phyloP scores from a whole-genome alignment of 2,797 vertebrate species.

The Oreochromis grahami region DNA sequence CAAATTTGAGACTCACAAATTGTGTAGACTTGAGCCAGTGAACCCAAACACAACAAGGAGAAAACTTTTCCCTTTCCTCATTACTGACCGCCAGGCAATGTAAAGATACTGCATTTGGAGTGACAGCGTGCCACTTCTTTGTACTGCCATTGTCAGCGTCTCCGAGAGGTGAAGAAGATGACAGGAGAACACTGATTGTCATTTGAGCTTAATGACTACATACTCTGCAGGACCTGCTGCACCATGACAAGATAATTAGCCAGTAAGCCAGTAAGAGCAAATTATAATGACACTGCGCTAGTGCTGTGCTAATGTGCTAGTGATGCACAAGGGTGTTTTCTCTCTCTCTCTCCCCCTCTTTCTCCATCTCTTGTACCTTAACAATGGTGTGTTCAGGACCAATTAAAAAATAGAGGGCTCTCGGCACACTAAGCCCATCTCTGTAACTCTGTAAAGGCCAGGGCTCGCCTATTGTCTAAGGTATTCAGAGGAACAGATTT shows the following conservation, averaged over 20 bases:
- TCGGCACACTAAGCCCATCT: constrained; percentile 54
- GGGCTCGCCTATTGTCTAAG: constrained; percentile 56
- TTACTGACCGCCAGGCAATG: constrained; percentile 30
- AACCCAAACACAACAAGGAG: constrained; percentile 14
- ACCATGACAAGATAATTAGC: constrained; percentile 75
- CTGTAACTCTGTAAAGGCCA: constrained; percentile 68
- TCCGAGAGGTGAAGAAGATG: constrained; percentile 12
- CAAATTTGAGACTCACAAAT: constrained; percentile 31
- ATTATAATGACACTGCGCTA: constrained; percentile 72
- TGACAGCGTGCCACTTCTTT: constrained; percentile 2
- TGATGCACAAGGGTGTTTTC: constrained; percentile 50
- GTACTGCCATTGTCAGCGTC: constrained; percentile 5
- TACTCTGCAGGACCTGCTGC: constrained; percentile 61
- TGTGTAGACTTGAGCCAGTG: constrained; percentile 22
- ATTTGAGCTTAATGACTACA: constrained; percentile 63
- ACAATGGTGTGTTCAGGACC: constrained; percentile 64
- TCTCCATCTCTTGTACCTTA: constrained; percentile 44
- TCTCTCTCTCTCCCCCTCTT: constrained; percentile 11
- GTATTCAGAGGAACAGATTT: constrained; percentile 70
- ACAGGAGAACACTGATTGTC: constrained; percentile 36
- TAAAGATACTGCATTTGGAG: constrained; percentile 1
- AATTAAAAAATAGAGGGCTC: constrained; percentile 75
- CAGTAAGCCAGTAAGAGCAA: constrained; percentile 61
- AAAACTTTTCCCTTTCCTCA: constrained; percentile 1
- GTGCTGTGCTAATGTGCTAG: constrained; percentile 61